Base-by-base conservation (phyloP, 1,140 invertebrate species). In the Heliconius hewitsoni region DNA sequence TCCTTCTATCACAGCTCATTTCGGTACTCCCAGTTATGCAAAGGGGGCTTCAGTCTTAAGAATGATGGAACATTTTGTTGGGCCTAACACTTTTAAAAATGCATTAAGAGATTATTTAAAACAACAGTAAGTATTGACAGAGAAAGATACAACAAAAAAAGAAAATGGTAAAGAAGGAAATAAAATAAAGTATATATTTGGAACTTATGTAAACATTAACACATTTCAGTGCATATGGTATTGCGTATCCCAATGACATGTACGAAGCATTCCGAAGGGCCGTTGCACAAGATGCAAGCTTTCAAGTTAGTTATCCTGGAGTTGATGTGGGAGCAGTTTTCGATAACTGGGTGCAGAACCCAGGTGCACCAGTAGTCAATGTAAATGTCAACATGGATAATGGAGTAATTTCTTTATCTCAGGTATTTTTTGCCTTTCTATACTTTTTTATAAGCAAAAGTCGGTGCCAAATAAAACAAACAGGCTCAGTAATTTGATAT, bases 1-100 rank as follows among this genome's bases (percentile, higher is more conserved):
- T 80, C 79, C 86, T 4, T 86, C 85, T 1, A 96, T 98, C 46
- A 91, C 89, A 19, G 91, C 94, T 72, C 96, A 96, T 55, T 97
- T 97, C 89, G 96, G 97, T 86, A 88, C 89, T 1, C 97, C 97
- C 52, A 97, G 96, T 18, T 98, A 98, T 82, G 91, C 93, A 19
- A 98, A 98, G 94, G 95, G 95, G 77, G 95, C 94, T 71, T 96
- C 95, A 55, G 95, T 98, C 3, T 95, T 98, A 16, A 95, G 97
- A 76, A 98, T 98, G 97, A 96, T 98, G 95, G 95, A 96, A 73
- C 95, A 96, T 75, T 96, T 97, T 75, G 95, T 98, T 42, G 96
- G 97, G n/a, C 90, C 95, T 39, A 83, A 93, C 3, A 95, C 95
- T 5, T 98, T 98, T 86, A 95, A 95, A 74, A 89, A 91, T 50